Evolutionary conservation across 2,888 invertebrate species (phyloP), one percentile per base, ranked within the genome.

Genomic region (Pecten maximus): DNA sequence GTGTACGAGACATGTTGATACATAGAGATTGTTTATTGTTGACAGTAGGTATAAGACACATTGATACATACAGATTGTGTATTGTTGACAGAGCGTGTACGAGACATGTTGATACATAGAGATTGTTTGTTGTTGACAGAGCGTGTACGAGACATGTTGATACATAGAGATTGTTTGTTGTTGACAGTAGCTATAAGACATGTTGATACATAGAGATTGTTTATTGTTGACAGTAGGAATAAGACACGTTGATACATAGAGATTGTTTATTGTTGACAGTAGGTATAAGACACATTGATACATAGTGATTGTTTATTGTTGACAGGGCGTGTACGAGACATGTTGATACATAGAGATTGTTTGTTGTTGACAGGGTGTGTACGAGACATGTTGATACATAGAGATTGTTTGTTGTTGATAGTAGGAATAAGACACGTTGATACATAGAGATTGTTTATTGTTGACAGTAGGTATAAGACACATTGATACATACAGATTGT

Each of bases 401-500:
- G n/a, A 28, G n/a, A 35, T n/a, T 28, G 35, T 16, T 35, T 28
- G 35, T n/a, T 28, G 15, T 74, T 74, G 4, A 8, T 8, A 28
- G 86, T 15, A 6, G 4, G 28, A 8, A 74, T 60, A n/a, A 40
- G 19, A 89, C 19, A 16, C 40, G 44, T 19, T 74, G 28, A 86
- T 39, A 48, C 39, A 40, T n/a, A n/a, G n/a, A 39, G 28, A n/a
- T 28, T 44, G 12, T 50, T 87, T 50, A 40, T 39, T 89, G 90
- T 87, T 93, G 91, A 54, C 98, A n/a, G 98, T 98, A 95, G 97
- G 99, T 87, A 96, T 99, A 35, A 8, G 99, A 99, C 96, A 99
- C 99, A 0, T 97, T 99, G 39, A 97, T 99, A 44, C 99, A 99
- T n/a, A n/a, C n/a, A 96, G 99, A 99, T n/a, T 28, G 35, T 16